Base-by-base conservation (phyloP, 2,888 invertebrate genomes). In the Dolichomitus sp. region DNA sequence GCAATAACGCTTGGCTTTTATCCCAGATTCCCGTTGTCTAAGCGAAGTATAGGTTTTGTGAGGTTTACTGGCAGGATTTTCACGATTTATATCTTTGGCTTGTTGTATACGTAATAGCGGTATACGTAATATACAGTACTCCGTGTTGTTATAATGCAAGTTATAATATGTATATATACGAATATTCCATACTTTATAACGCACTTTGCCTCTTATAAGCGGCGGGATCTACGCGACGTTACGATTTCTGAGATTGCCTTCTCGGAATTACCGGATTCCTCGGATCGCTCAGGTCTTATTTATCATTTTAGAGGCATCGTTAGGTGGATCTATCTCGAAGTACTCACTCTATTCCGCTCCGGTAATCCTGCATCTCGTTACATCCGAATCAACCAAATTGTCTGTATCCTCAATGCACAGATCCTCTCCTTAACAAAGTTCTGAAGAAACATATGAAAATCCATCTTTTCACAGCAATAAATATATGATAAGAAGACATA, bases 241-340 rank as follows among this genome's bases (percentile, higher is more conserved):
- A 59, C 59, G 66, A 70, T 66, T 72, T 48, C 61, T 42, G 59
- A 66, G 81, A 81, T 68, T 72, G 66, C 70, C 45, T 48, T 73
- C 69, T 30, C 37, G 68, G 37, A 52, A 73, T 40, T 69, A 73
- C 69, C 45, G 72, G 61, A 45, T 61, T 73, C 61, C 14, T 17
- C 52, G 50, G 37, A 52, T 57, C 48, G n/a, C 19, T 17, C 54
- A 19, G 2, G 14, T 11, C 68, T 73, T 52, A 54, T 74, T 48
- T 69, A 78, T 73, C 63, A 63, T 57, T 78, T 74, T 68, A 59
- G 37, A 73, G 63, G 50, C 42, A 33, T 37, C 19, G 52, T 54
- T 59, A 59, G 63, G 45, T 30, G 63, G 23, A 30, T 52, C 48
- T 42, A 33, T 11, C 40, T 27, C 27, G 11, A 17, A 19, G 19